These are phyloP conservation scores for Platysteira castanea DNA, from an alignment of 2,113 vertebrate species.

Conservation along the genomic window DNA sequence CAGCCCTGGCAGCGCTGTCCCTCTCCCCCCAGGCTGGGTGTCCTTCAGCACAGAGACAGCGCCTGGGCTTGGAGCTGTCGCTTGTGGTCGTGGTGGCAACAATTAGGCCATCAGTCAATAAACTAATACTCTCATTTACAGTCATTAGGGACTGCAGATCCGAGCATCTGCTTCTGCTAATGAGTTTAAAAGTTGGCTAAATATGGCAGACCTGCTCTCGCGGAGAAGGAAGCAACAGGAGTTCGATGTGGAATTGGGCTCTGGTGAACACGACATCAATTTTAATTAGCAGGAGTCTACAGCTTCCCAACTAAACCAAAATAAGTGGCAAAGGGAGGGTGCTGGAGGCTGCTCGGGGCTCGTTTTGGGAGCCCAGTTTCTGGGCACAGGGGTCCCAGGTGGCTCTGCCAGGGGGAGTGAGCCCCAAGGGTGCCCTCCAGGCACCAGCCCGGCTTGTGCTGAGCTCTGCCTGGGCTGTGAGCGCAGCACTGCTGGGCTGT, in stretches of 20 bases:
- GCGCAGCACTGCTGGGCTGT: not conserved
- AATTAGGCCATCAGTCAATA: conserved; percentile 60
- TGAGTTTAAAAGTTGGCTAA: conserved; percentile 50
- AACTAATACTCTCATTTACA: conserved; percentile 55
- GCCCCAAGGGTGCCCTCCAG: not conserved
- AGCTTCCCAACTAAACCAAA: not conserved
- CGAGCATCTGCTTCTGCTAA: conserved; percentile 49
- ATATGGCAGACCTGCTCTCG: not conserved
- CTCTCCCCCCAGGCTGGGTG: not conserved
- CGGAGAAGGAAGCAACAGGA: conserved; percentile 7
- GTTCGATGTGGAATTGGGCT: not conserved
- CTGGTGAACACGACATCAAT: not conserved
- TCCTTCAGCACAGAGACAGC: not conserved
- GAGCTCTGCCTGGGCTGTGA: rapidly evolving
- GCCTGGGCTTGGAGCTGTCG: not conserved
- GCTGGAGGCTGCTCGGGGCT: not conserved
- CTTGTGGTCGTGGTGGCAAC: conserved; percentile 24
- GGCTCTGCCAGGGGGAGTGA: not conserved
- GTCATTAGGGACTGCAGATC: conserved; percentile 41
- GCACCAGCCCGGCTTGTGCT: not conserved
- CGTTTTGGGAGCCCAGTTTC: not conserved
- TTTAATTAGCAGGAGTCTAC: conserved; percentile 11
- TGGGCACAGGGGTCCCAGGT: not conserved
- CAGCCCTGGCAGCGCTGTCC: not conserved
- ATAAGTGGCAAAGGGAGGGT: not conserved